Evolutionary conservation across 1,140 invertebrate species (phyloP).

Genomic region (Conopomorpha cramerella): DNA sequence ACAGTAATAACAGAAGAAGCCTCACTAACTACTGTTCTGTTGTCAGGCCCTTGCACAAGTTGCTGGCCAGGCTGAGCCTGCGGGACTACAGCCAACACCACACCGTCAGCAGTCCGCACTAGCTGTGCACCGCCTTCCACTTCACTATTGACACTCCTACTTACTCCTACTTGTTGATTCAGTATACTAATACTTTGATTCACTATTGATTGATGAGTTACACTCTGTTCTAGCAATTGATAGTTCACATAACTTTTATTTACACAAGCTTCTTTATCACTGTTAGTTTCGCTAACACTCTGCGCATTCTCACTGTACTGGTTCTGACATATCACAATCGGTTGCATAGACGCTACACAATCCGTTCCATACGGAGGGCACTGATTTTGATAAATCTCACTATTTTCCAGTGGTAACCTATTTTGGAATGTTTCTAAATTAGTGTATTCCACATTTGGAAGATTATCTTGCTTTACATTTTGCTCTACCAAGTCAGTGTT

Average conservation of each 20-base stretch:
- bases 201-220: slow-evolving; percentile 54
- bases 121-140: slow-evolving; percentile 34
- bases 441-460: slow-evolving; percentile 14
- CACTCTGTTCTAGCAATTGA: slow-evolving; percentile 56
- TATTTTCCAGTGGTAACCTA: slow-evolving; percentile 19
- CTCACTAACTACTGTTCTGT: slow-evolving; percentile 32
- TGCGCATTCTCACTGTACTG: slow-evolving; percentile 34
- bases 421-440: slow-evolving; percentile 29
- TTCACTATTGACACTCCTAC: slow-evolving; percentile 31
- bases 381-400: slow-evolving; percentile 31
- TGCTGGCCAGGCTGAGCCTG: slow-evolving; percentile 21
- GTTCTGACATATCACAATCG: slow-evolving; percentile 24
- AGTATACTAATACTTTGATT: slow-evolving; percentile 59
- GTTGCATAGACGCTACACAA: slow-evolving; percentile 29
- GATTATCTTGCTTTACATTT: too few relatives aligned
- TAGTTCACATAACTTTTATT: slow-evolving; percentile 52
- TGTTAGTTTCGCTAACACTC: slow-evolving; percentile 30
- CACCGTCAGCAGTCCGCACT: slow-evolving; percentile 48
- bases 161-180: slow-evolving; percentile 53
- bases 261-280: slow-evolving; percentile 33
- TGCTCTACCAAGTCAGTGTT: not conserved
- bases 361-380: slow-evolving; percentile 21
- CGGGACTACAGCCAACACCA: slow-evolving; percentile 48
- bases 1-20: slow-evolving; percentile 43
- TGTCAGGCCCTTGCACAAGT: slow-evolving; percentile 14